phyloP scores from a whole-genome alignment of 2,797 vertebrate genomes.

The Pangasius mekongensis region DNA sequence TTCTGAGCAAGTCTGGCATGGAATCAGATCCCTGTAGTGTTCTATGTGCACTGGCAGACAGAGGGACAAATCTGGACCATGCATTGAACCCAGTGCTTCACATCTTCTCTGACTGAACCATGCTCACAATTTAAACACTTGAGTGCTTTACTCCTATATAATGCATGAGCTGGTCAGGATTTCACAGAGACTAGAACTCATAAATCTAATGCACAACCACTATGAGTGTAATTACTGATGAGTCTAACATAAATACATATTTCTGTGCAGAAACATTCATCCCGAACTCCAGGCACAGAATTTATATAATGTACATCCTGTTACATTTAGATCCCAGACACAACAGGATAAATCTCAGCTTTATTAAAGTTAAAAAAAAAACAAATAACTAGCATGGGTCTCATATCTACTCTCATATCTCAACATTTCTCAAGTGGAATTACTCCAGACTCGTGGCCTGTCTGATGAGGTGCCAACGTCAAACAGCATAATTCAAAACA shows the following conservation, averaged over 20 bases:
- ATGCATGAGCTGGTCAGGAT: neutral
- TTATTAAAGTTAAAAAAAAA: neutral
- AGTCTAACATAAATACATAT: neutral
- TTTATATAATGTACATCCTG: neutral
- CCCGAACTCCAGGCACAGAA: neutral
- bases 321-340: neutral
- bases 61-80: neutral
- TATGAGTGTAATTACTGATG: neutral
- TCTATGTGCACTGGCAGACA: neutral
- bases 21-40: neutral
- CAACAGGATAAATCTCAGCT: neutral
- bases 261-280: neutral
- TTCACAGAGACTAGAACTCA: slow-evolving; percentile 9
- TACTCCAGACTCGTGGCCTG: neutral
- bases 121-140: neutral
- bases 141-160: slow-evolving; percentile 3
- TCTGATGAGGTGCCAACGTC: slow-evolving; percentile 26
- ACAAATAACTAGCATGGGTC: neutral
- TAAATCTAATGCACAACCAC: neutral
- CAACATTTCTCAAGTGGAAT: neutral
- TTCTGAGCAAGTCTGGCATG: neutral
- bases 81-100: neutral
- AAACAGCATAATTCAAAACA: slow-evolving; percentile 38
- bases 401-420: slow-evolving; percentile 13
- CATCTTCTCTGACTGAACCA: neutral